Evolutionary conservation across 2,797 vertebrate species (phyloP).

Genomic region (Melopsittacus undulatus): DNA sequence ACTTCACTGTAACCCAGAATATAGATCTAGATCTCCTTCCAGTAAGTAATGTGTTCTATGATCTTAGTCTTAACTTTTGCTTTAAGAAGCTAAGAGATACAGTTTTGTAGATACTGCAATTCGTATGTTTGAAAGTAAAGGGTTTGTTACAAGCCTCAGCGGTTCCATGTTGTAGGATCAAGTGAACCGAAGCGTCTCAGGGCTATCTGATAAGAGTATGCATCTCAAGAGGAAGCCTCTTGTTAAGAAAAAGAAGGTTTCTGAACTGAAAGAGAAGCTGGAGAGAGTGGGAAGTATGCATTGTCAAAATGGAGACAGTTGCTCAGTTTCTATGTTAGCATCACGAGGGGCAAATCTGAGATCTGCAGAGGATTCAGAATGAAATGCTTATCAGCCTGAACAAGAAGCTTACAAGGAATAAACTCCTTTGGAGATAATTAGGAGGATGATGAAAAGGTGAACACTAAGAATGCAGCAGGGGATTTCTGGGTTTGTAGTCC

Average conservation of each 20-base stretch:
- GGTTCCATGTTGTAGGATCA: neutral
- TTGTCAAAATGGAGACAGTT: neutral
- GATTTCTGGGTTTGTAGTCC: neutral
- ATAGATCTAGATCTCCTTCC: neutral
- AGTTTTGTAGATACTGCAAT: neutral
- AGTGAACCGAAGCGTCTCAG: neutral
- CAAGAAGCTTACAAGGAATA: slow-evolving; percentile 6
- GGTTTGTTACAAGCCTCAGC: neutral
- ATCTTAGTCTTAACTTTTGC: neutral
- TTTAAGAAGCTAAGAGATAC: neutral
- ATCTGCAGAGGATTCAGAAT: neutral
- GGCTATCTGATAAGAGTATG: too few species aligned
- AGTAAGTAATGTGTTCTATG: neutral
- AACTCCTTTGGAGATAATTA: slow-evolving; percentile 9
- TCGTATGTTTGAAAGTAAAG: neutral
- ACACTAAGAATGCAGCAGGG: neutral
- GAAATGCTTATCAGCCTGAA: neutral
- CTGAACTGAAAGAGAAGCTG: neutral
- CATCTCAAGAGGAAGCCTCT: neutral
- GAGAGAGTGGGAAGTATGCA: neutral
- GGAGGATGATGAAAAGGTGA: neutral
- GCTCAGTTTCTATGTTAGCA: neutral
- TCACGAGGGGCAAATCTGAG: neutral
- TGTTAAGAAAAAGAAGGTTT: neutral
- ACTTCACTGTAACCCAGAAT: neutral